Evolutionary conservation across 1,140 invertebrate genomes (phyloP).

Genomic region (Nymphalis io): DNA sequence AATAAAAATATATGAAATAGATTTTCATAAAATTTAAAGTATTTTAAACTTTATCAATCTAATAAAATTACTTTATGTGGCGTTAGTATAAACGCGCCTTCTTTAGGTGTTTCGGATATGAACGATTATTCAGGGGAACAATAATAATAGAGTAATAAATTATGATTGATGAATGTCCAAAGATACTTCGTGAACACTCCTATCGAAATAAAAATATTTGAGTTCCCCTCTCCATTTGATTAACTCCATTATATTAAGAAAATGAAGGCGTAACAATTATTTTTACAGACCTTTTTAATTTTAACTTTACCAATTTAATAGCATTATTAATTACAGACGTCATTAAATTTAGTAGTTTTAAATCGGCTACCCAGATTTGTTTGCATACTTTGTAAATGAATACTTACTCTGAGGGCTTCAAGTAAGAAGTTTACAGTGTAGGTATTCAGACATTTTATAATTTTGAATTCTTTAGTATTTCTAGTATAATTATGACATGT

Average conservation of each 20-base stretch:
- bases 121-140: slow-evolving; percentile 69
- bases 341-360: no score
- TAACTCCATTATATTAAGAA: slow-evolving; percentile 23
- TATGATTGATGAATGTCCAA: slow-evolving; percentile 73
- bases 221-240: slow-evolving; percentile 29
- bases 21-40: no score
- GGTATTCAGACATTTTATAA: no score
- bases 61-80: not conserved
- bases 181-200: slow-evolving; percentile 51
- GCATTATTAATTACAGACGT: no score
- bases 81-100: slow-evolving; percentile 38
- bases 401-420: no score
- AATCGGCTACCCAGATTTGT: no score
- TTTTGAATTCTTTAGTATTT: no score
- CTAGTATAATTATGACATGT: no score
- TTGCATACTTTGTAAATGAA: no score
- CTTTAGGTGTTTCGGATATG: slow-evolving; percentile 72
- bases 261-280: not conserved
- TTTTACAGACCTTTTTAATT: not conserved
- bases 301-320: no score
- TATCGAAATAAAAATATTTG: slow-evolving; percentile 49
- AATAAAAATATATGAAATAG: no score
- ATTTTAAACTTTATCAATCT: not conserved
- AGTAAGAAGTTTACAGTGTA: no score
- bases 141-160: slow-evolving; percentile 76